Evolutionary conservation across 92 coral and sea anemone genomes (phyloP).

Genomic region (Parazoanthus swiftii): DNA sequence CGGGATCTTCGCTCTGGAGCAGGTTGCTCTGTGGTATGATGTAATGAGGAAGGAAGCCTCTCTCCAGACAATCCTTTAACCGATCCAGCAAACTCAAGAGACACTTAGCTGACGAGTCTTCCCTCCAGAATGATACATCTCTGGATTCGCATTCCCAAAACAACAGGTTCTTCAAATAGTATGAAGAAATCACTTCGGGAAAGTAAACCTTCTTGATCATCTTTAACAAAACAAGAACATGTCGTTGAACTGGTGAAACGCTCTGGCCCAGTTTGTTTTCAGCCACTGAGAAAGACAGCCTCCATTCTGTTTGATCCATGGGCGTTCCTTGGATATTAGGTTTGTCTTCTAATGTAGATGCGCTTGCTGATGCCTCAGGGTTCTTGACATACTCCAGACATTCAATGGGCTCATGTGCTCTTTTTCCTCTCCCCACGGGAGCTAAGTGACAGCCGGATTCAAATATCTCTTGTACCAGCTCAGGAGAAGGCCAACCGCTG

Average conservation of each 20-base stretch:
- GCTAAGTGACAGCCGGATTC: slow-evolving; percentile 82
- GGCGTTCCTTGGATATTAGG: not conserved
- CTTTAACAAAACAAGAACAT: slow-evolving; percentile 66
- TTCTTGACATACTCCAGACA: slow-evolving; percentile 48
- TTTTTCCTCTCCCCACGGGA: slow-evolving; percentile 78
- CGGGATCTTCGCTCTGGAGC: slow-evolving; percentile 62
- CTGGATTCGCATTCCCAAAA: slow-evolving; percentile 78
- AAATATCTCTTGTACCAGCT: slow-evolving; percentile 69
- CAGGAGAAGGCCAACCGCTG: slow-evolving; percentile 80
- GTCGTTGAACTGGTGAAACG: slow-evolving; percentile 76
- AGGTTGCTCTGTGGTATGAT: slow-evolving; percentile 76
- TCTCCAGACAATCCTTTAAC: slow-evolving; percentile 65
- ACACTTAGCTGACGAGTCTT: slow-evolving; percentile 69
- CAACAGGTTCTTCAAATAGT: slow-evolving; percentile 68
- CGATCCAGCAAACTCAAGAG: slow-evolving; percentile 71
- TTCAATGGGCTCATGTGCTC: slow-evolving; percentile 56
- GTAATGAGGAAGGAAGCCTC: slow-evolving; percentile 62
- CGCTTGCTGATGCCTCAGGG: slow-evolving; percentile 29
- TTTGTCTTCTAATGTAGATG: not conserved
- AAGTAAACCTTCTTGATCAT: slow-evolving; percentile 68
- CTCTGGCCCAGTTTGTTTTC: slow-evolving; percentile 82
- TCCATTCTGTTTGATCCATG: slow-evolving; percentile 83
- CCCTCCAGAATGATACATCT: slow-evolving; percentile 62
- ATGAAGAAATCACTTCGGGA: slow-evolving; percentile 67
- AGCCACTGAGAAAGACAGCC: slow-evolving; percentile 76